Conservation (phyloP, 2,888 invertebrate species). For the Phania funesta region DNA sequence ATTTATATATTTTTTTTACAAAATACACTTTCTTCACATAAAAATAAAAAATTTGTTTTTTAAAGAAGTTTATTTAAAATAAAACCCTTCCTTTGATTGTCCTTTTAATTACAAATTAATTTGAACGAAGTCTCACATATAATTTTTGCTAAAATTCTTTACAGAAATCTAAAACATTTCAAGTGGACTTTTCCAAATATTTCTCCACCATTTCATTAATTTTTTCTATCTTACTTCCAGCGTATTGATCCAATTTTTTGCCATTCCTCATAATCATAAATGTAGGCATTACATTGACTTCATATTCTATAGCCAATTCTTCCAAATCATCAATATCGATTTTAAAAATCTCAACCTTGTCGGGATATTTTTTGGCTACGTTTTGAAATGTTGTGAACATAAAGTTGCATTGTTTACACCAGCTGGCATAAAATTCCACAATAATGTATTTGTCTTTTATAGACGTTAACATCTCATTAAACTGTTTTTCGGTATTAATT, state of each 20-base stretch:
- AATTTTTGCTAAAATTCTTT: neutral
- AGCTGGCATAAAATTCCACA: constrained; percentile 88
- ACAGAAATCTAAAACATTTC: neutral
- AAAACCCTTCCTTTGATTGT: too few species aligned
- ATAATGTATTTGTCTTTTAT: constrained; percentile 90
- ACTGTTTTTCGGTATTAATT: constrained; percentile 82
- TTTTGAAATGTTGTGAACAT: constrained; percentile 54
- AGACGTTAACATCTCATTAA: constrained; percentile 85
- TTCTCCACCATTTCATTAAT: constrained; percentile 42
- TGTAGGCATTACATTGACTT: constrained; percentile 60
- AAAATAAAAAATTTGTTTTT: too few species aligned
- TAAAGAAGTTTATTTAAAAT: too few species aligned
- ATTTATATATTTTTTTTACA: too few species aligned
- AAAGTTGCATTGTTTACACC: constrained; percentile 67
- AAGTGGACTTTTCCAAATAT: neutral
- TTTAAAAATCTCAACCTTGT: constrained; percentile 56
- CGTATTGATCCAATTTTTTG: constrained; percentile 55
- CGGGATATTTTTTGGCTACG: constrained; percentile 55
- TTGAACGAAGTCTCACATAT: neutral
- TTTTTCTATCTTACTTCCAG: constrained; percentile 62
- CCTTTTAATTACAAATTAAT: too few species aligned
- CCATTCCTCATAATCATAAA: constrained; percentile 65
- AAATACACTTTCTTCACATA: too few species aligned
- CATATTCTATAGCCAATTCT: constrained; percentile 57
- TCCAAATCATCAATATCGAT: constrained; percentile 65